Base-by-base conservation (phyloP, 2,888 invertebrate genomes). In the Andrena trimmerana region DNA sequence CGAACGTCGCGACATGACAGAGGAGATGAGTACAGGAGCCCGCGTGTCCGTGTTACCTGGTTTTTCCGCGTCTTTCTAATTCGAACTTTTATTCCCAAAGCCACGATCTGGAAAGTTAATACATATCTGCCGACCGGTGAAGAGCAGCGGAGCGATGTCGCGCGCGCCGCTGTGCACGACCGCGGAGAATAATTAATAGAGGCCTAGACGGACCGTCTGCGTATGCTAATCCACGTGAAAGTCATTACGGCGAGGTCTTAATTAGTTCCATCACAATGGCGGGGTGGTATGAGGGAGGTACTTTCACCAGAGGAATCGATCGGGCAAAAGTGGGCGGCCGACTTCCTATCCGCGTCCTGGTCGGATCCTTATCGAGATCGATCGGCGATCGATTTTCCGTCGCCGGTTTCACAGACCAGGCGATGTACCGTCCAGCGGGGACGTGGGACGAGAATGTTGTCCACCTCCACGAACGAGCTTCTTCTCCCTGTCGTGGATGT, bases 381-480 rank as follows among this genome's bases (percentile, higher is more conserved):
- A 84, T 85, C 62, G 65, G 29, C 83, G 76, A 81, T 84, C 80
- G 86, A 81, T 83, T 87, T 87, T 85, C 84, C 84, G 59, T 73
- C 67, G 59, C 1, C n/a, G 50, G 52, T 83, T 73, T 67, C 59
- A 60, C 76, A 72, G 52, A 78, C 81, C 67, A 54, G 66, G 71
- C 84, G 85, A 78, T 85, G 72, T 70, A 73, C 62, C 74, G 42
- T 67, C 74, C 54, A 54, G 27, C 29, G 10, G 24, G 69, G 33
- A 87, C 82, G 86, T 87, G 85, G 87, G 85, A 78, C 87, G 87
- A 60, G 84, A 87, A 85, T 78, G 65, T 84, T 78, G 82, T 78
- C 83, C 85, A 79, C 85, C 81, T 81, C 76, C 85, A 66, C 75
- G 81, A n/a, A 76, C 78, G 82, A 74, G 79, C 81, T 78, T 83